Percentiles rank a stretch among this genome's conserved stretches.
Evolutionary conservation across 2,113 vertebrate genomes (phyloP).

Genomic region (Rhegmatorhina hoffmannsi): DNA sequence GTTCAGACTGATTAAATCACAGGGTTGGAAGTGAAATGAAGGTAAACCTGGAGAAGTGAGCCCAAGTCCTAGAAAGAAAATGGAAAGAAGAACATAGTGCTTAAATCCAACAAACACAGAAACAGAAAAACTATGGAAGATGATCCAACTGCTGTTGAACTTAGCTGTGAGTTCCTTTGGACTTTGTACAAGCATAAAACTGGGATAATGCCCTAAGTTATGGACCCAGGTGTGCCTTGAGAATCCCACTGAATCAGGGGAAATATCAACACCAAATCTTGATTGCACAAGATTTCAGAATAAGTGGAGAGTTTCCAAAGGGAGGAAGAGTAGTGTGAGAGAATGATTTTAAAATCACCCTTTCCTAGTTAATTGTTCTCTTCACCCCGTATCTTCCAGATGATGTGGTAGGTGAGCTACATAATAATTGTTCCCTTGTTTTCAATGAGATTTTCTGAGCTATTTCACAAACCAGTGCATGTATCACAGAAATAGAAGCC

Average conservation of each 20-base stretch:
- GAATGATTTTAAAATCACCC: neutral
- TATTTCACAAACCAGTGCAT: neutral
- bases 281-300: neutral
- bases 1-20: neutral
- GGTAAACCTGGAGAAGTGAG: neutral
- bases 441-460: neutral
- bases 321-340: neutral
- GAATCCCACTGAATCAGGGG: neutral
- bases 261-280: neutral
- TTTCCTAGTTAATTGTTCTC: neutral
- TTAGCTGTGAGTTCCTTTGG: neutral
- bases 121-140: neutral
- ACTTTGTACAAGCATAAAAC: neutral
- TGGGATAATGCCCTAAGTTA: neutral
- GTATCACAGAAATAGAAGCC: neutral
- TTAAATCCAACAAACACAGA: neutral
- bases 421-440: accelerated
- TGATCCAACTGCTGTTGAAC: neutral
- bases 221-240: neutral
- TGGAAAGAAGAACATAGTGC: neutral
- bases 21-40: neutral
- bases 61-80: neutral
- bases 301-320: neutral
- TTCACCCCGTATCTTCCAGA: neutral
- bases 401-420: neutral